These are phyloP conservation scores for Falco punctatus DNA, from an alignment of 2,113 vertebrate genomes.

Conservation along the genomic window DNA sequence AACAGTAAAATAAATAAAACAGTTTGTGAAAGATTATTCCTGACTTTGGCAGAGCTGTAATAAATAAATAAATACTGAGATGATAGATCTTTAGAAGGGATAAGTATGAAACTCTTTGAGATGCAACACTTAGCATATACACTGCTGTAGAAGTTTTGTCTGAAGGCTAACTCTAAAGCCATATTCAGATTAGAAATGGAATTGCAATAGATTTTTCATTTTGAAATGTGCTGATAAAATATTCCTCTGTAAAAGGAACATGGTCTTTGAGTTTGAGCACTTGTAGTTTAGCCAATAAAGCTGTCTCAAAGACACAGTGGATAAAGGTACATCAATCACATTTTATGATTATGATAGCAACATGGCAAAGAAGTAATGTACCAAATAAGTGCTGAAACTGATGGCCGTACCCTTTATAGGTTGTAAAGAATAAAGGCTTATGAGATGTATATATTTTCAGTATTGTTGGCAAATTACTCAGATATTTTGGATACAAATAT, in stretches of 20 bases:
- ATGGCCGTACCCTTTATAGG: not conserved
- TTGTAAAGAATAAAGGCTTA: not conserved
- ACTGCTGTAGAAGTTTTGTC: not conserved
- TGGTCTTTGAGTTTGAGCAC: not conserved
- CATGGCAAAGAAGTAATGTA: not conserved
- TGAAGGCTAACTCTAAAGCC: not conserved
- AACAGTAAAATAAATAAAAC: constrained; percentile 7
- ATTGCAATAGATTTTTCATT: not conserved
- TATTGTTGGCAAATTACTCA: not conserved
- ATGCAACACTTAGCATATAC: not conserved
- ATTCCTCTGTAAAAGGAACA: not conserved
- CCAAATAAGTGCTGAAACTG: constrained; percentile 15
- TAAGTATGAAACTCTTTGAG: not conserved
- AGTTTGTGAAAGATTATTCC: constrained; percentile 3
- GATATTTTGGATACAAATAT: not conserved
- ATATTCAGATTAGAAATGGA: not conserved
- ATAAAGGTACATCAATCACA: constrained; percentile 14
- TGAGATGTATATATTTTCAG: not conserved
- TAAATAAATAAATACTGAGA: not conserved
- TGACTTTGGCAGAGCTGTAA: not conserved
- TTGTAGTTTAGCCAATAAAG: constrained; percentile 34
- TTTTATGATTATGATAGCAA: constrained; percentile 15
- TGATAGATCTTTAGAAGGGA: not conserved
- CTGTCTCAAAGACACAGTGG: not conserved
- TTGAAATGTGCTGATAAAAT: constrained; percentile 13